These are phyloP conservation scores for Aquatica leii DNA, from an alignment of 2,888 invertebrate genomes.

Conservation along the genomic window DNA sequence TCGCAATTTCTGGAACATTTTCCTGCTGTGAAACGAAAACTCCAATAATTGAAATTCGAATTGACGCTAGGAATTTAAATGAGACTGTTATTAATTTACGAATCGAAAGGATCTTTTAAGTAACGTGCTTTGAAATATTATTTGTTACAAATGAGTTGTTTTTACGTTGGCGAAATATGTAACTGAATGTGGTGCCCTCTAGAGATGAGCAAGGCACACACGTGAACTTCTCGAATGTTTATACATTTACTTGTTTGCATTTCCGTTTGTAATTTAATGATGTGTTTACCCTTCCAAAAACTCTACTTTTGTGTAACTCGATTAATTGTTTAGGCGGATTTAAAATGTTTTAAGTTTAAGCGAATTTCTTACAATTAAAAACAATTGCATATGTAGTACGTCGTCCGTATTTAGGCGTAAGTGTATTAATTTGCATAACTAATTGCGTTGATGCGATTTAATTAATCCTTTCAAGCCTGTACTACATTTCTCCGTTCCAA, in stretches of 20 bases:
- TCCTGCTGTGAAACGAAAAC: too few species aligned
- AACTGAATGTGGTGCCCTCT: conserved; percentile 15
- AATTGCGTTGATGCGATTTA: conserved; percentile 1
- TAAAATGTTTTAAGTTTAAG: not conserved
- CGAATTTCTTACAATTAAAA: too few species aligned
- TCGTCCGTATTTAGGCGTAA: too few species aligned
- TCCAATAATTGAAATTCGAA: too few species aligned
- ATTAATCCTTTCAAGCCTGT: not conserved
- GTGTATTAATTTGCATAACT: not conserved
- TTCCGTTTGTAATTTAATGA: conserved; percentile 13
- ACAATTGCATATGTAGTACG: too few species aligned
- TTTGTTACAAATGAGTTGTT: too few species aligned
- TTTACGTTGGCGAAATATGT: conserved; percentile 18
- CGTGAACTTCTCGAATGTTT: conserved; percentile 12
- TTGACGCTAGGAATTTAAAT: too few species aligned
- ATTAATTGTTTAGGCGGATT: conserved; percentile 4
- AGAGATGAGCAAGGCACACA: conserved; percentile 22
- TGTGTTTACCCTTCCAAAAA: not conserved
- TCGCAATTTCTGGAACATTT: too few species aligned
- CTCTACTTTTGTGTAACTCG: not conserved
- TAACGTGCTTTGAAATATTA: too few species aligned
- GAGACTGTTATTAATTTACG: too few species aligned
- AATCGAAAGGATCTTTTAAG: too few species aligned
- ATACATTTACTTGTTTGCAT: conserved; percentile 15
- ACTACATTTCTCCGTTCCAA: not conserved